Evolutionary conservation across 2,113 vertebrate genomes (phyloP).

Genomic region (Taxidea taxus): DNA sequence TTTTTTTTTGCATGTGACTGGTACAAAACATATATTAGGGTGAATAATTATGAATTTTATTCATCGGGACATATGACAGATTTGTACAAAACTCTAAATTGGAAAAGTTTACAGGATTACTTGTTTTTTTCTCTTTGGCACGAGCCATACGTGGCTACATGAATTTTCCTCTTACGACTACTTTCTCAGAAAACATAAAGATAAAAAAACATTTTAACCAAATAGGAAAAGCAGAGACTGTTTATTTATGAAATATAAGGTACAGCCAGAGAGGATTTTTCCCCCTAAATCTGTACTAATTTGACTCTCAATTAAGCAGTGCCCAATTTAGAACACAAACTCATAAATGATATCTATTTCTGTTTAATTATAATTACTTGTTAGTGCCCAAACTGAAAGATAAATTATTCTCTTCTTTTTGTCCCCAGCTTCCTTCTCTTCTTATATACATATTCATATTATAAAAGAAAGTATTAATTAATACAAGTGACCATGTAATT

Average conservation of each 20-base stretch:
- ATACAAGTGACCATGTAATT: neutral
- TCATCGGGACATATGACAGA: neutral
- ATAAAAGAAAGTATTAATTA: neutral
- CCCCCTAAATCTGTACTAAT: neutral
- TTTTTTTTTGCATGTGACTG: neutral
- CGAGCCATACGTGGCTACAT: neutral
- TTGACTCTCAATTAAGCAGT: neutral
- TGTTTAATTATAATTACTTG: constrained; percentile 19
- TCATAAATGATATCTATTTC: neutral
- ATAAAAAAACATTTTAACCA: constrained; percentile 12
- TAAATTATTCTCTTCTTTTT: neutral
- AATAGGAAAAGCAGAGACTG: neutral
- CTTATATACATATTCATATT: neutral
- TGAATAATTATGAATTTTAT: constrained; percentile 12
- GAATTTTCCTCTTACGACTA: constrained; percentile 41
- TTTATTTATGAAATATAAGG: neutral
- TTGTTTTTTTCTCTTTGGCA: neutral
- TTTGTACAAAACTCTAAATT: neutral
- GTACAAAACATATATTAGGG: neutral
- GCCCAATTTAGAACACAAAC: neutral
- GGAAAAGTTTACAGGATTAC: neutral
- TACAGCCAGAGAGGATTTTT: neutral
- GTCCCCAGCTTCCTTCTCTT: neutral
- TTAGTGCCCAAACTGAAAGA: neutral
- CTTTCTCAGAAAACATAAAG: constrained; percentile 41